Percentiles rank a stretch among this genome's conserved stretches.
Conservation (phyloP, 2,113 vertebrate genomes). For the Oncorhynchus masou region DNA sequence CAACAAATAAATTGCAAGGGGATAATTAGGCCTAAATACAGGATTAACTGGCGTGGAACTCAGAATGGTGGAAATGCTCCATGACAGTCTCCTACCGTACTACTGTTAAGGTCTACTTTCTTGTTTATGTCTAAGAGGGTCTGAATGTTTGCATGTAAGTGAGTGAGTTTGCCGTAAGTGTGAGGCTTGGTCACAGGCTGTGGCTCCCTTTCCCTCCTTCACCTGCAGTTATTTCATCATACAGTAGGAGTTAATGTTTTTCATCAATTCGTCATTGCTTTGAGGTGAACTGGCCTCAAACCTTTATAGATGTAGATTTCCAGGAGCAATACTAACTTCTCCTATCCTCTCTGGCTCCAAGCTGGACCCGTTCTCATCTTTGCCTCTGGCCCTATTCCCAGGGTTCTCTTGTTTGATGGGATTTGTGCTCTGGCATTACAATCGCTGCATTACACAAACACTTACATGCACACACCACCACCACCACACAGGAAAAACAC, state of each 20-base stretch:
- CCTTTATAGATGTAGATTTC: slow-evolving; percentile 32
- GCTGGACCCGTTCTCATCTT: slow-evolving; percentile 65
- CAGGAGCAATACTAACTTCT: slow-evolving; percentile 28
- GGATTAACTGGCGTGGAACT: too few relatives aligned
- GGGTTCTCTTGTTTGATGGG: slow-evolving; percentile 68
- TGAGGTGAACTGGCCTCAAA: slow-evolving; percentile 52
- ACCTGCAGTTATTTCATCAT: slow-evolving; percentile 65
- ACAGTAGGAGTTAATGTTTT: slow-evolving; percentile 17
- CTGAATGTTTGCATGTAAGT: background rate
- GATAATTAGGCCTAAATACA: too few relatives aligned
- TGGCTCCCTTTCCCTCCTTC: slow-evolving; percentile 44
- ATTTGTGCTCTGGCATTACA: slow-evolving; percentile 65
- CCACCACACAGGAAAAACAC: slow-evolving; percentile 12
- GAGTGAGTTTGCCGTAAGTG: background rate
- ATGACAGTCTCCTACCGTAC: background rate
- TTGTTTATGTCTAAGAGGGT: background rate
- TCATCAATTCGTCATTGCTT: background rate
- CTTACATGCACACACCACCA: slow-evolving; percentile 20
- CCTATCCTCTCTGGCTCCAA: slow-evolving; percentile 44
- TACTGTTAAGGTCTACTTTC: too few relatives aligned
- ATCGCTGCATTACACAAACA: slow-evolving; percentile 6
- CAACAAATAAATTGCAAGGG: too few relatives aligned
- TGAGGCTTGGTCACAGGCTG: slow-evolving; percentile 44
- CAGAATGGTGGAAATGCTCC: too few relatives aligned
- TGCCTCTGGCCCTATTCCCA: slow-evolving; percentile 67